Base-by-base conservation (phyloP, 1,140 invertebrate genomes). In the Geopemphigus sp. region DNA sequence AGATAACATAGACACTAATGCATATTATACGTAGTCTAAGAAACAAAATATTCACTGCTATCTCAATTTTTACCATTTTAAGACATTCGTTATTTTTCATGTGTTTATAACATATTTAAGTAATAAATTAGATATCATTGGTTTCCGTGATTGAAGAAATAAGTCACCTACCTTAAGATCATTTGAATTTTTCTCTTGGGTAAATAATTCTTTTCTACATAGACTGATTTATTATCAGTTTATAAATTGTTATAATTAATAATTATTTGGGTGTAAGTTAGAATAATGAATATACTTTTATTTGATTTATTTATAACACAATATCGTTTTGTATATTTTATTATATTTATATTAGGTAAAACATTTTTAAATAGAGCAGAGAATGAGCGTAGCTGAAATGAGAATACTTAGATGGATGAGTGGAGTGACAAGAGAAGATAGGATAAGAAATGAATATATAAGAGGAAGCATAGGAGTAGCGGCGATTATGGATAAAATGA, bases 61-160 rank as follows among this genome's bases (percentile, higher is more conserved):
- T 64, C 63, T 63, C 15, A n/a, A n/a, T 39, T 39, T 22, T 57
- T 57, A 22, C 5, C n/a, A 22, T 57, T 5, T 57, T 64, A 10
- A 22, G 32, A 64, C 32, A 45, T 64, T n/a, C 19, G 39, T 64
- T 64, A 29, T 64, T 64, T 63, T 64, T 64, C n/a, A 32, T 3
- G 5, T 64, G 14, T 61, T 6, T 8, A 63, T 32, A 61, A 59
- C 8, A 19, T 54, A 54, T 39, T 39, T 39, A 54, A 19, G 17
- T 15, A 2, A 54, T 50, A 50, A 24, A 39, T 64, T 64, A 45
- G 63, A 39, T 64, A 32, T 1, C 61, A 63, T 19, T 63, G 11
- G 29, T 45, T 39, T 39, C 63, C 8, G 4, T 10, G 15, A 39
- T 39, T 39, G 10, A 22, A 45, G 14, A 39, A 32, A 63, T 10